These are phyloP conservation scores for Spea bombifrons DNA, from an alignment of 2,113 vertebrate genomes.

Conservation along the genomic window DNA sequence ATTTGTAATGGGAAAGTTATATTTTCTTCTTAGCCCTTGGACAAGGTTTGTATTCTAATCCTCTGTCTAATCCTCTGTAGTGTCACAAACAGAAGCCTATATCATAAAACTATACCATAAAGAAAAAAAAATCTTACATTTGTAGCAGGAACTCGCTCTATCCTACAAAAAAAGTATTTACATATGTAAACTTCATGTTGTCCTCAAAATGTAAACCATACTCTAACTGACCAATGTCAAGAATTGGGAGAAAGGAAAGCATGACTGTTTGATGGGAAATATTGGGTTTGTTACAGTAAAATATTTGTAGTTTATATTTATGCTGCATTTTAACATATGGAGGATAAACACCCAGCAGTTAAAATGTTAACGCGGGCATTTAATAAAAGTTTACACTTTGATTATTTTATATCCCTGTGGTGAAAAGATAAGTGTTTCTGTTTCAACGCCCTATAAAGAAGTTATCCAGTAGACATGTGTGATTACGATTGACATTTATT, in stretches of 20 bases:
- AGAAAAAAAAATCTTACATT: too few relatives aligned
- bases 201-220: background rate
- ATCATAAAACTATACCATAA: too few relatives aligned
- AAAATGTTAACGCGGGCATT: background rate
- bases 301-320: background rate
- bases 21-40: too few relatives aligned
- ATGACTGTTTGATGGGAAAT: too few relatives aligned
- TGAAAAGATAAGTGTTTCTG: slow-evolving; percentile 16
- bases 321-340: background rate
- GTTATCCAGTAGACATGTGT: slow-evolving; percentile 1
- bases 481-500: slow-evolving; percentile 5
- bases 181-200: too few relatives aligned
- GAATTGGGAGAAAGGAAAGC: too few relatives aligned
- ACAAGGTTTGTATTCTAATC: too few relatives aligned
- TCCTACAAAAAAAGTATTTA: too few relatives aligned
- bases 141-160: too few relatives aligned
- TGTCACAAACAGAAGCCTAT: too few relatives aligned
- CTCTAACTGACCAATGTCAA: background rate
- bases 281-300: background rate
- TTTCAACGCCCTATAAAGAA: slow-evolving; percentile 18
- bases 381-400: background rate
- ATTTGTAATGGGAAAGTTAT: too few relatives aligned
- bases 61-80: too few relatives aligned
- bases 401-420: slow-evolving; percentile 11
- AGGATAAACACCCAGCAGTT: background rate